These are phyloP conservation scores for Euwallacea similis DNA, from an alignment of 1,140 invertebrate genomes.

Conservation along the genomic window DNA sequence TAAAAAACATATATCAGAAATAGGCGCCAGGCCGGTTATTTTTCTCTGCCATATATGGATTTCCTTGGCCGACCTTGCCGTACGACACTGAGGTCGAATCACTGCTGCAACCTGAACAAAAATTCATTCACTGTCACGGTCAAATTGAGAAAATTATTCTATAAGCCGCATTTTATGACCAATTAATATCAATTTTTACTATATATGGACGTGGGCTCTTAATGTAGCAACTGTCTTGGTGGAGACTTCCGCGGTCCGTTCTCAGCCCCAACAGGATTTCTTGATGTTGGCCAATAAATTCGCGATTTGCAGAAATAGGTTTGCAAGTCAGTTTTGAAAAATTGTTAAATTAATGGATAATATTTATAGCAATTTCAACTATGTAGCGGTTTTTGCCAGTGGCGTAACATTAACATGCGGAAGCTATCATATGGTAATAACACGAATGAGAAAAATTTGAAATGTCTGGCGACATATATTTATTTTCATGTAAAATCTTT, in stretches of 20 bases:
- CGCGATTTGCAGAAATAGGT: too few species aligned
- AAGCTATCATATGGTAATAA: too few species aligned
- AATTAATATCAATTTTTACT: conserved; percentile 35
- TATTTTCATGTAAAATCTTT: too few species aligned
- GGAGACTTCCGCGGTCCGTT: conserved; percentile 19
- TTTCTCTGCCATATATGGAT: conserved; percentile 33
- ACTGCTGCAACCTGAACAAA: conserved; percentile 10
- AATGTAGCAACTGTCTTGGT: neutral
- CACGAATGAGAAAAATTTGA: too few species aligned
- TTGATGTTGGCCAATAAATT: neutral
- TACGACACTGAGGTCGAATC: conserved; percentile 23
- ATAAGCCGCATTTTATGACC: conserved; percentile 11
- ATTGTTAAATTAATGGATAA: too few species aligned
- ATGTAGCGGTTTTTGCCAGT: too few species aligned
- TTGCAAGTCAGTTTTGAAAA: too few species aligned
- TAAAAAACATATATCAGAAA: neutral
- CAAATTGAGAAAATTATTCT: conserved; percentile 25
- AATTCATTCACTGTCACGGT: conserved; percentile 31
- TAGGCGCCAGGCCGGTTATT: conserved; percentile 31
- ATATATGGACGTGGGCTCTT: conserved; percentile 18
- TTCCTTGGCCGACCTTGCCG: conserved; percentile 33
- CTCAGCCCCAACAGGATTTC: neutral
- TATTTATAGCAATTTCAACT: too few species aligned
- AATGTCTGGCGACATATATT: too few species aligned
- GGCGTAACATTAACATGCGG: too few species aligned